Conservation (phyloP, 2,113 vertebrate species). For the Neopipo cinnamomea region DNA sequence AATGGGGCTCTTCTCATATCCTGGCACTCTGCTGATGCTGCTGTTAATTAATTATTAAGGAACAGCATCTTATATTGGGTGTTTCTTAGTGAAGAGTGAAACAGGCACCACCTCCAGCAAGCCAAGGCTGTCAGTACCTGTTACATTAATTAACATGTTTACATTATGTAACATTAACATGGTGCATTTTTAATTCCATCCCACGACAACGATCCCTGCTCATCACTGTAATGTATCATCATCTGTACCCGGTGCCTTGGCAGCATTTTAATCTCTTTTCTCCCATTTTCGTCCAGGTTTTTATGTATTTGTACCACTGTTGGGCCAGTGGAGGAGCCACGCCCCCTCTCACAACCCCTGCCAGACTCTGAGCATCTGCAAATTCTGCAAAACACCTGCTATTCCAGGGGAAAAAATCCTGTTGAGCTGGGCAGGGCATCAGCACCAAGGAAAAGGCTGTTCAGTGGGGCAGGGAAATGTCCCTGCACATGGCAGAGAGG, state of each 20-base stretch:
- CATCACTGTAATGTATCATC: not conserved
- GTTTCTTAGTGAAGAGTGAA: not conserved
- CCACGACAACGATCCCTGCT: fast-evolving
- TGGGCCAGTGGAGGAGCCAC: not conserved
- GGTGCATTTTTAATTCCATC: not conserved
- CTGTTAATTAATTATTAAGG: not conserved
- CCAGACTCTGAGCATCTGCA: not conserved
- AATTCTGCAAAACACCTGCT: not conserved
- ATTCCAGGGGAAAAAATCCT: fast-evolving
- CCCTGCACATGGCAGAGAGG: not conserved
- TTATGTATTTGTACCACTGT: not conserved
- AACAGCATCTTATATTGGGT: not conserved
- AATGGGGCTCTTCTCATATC: not conserved
- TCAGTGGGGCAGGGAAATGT: not conserved
- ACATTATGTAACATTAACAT: not conserved
- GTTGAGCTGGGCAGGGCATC: not conserved
- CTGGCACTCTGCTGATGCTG: fast-evolving
- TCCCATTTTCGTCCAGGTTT: not conserved
- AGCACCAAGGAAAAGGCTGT: not conserved
- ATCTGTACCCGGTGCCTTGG: not conserved
- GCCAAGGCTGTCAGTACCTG: not conserved
- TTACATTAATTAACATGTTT: not conserved
- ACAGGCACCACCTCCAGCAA: not conserved
- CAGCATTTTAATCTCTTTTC: not conserved
- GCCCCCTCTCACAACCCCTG: not conserved